Evolutionary conservation across 2,888 invertebrate genomes (phyloP).

Genomic region (Craniophora ligustri): DNA sequence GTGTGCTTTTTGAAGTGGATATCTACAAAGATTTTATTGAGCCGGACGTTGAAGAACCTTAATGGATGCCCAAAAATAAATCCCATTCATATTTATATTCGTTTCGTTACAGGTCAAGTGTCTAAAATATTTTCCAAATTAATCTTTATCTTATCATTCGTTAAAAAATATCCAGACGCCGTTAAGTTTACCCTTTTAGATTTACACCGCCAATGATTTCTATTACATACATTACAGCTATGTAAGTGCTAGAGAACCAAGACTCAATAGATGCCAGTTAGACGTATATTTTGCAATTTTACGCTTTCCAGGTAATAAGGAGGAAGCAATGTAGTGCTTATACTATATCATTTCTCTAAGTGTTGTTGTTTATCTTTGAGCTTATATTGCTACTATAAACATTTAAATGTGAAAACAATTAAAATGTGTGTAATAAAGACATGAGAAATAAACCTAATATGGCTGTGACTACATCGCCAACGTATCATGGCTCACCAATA

Average conservation of each 20-base stretch:
- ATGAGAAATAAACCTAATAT: conserved; percentile 64
- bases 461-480: conserved; percentile 83
- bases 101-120: conserved; percentile 63
- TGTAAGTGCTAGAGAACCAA: conserved; percentile 58
- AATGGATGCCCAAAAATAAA: conserved; percentile 61
- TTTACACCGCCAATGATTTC: conserved; percentile 45
- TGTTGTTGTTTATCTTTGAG: conserved; percentile 25
- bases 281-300: conserved; percentile 69
- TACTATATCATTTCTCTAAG: conserved; percentile 42
- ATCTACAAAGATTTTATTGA: conserved; percentile 44
- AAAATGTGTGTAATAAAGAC: conserved; percentile 38
- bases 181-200: conserved; percentile 27
- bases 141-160: conserved; percentile 5
- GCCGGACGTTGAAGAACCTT: conserved; percentile 44
- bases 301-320: conserved; percentile 70
- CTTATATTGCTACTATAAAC: conserved; percentile 11
- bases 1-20: conserved; percentile 58
- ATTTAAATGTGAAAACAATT: conserved; percentile 17
- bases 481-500: conserved; percentile 89
- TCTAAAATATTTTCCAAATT: conserved; percentile 31
- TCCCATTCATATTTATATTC: conserved; percentile 48
- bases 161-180: conserved; percentile 15
- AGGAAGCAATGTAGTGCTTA: conserved; percentile 53
- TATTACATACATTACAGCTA: conserved; percentile 49
- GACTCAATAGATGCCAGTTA: conserved; percentile 62